phyloP scores from a whole-genome alignment of 1,140 invertebrate genomes.

The Eriosoma lanigerum region DNA sequence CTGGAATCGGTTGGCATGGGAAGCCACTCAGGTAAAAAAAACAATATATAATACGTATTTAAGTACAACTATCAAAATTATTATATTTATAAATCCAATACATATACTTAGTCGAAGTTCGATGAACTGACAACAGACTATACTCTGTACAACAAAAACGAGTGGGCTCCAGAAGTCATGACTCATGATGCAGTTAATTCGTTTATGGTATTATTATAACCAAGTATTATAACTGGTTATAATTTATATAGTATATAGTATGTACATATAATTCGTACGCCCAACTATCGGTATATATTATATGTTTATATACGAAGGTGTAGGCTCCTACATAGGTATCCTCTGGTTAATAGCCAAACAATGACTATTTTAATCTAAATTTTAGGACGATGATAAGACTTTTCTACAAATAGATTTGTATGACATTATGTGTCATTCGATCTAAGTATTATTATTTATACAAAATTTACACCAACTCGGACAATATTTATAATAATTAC shows the following conservation, averaged over 20 bases:
- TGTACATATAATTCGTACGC: neutral
- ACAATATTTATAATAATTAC: slow-evolving; percentile 52
- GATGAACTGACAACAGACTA: slow-evolving; percentile 25
- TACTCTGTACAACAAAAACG: neutral
- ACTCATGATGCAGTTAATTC: slow-evolving; percentile 44
- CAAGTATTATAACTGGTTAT: slow-evolving; percentile 32
- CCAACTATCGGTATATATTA: slow-evolving; percentile 45
- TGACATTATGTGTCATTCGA: neutral
- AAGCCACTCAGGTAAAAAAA: slow-evolving; percentile 63
- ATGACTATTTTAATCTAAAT: slow-evolving; percentile 1
- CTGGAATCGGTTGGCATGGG: slow-evolving; percentile 64
- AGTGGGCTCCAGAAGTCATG: slow-evolving; percentile 16
- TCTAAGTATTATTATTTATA: neutral
- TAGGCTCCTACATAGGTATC: neutral
- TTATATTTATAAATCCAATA: neutral
- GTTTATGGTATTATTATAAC: slow-evolving; percentile 26
- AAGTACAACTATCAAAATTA: too few relatives aligned
- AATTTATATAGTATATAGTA: too few relatives aligned
- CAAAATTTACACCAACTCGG: neutral
- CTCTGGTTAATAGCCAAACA: neutral
- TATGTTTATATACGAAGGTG: neutral
- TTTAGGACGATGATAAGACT: neutral
- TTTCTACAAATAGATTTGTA: neutral
- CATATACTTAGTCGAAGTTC: slow-evolving; percentile 19
- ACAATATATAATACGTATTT: neutral